phyloP scores from a whole-genome alignment of 2,797 vertebrate genomes.

The Lepilemur septentrionalis region DNA sequence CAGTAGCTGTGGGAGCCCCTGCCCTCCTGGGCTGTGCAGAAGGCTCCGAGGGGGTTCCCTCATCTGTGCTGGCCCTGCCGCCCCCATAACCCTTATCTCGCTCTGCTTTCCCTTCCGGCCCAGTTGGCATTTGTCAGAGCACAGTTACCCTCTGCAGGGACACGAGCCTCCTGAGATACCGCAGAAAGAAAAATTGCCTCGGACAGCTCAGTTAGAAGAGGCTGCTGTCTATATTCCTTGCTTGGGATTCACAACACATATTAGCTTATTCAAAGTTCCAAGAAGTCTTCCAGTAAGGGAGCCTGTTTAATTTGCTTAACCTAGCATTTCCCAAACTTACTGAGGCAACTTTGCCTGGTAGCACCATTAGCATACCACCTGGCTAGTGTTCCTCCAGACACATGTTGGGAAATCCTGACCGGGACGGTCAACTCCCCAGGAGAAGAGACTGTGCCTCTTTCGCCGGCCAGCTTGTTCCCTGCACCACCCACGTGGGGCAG shows the following conservation, averaged over 20 bases:
- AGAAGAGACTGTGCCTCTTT: neutral
- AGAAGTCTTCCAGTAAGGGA: neutral
- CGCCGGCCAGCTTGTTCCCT: neutral
- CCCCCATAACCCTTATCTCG: rapidly evolving
- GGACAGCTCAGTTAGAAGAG: neutral
- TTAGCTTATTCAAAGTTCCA: neutral
- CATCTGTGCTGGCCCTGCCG: neutral
- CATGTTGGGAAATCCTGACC: neutral
- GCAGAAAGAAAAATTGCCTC: neutral
- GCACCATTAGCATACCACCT: neutral
- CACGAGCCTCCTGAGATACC: neutral
- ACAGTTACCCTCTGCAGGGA: neutral
- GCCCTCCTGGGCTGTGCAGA: neutral
- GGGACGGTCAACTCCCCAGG: neutral
- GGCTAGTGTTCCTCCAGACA: neutral
- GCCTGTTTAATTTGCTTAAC: neutral
- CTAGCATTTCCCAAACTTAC: neutral
- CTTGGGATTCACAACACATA: neutral
- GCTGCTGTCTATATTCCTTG: neutral
- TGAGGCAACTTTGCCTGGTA: neutral
- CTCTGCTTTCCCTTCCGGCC: neutral
- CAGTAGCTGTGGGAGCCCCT: neutral
- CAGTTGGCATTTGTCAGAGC: neutral
- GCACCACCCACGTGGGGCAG: neutral
- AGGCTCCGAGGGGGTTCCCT: neutral